phyloP scores from a whole-genome alignment of 2,113 vertebrate species.

The Phyllostomus discolor region DNA sequence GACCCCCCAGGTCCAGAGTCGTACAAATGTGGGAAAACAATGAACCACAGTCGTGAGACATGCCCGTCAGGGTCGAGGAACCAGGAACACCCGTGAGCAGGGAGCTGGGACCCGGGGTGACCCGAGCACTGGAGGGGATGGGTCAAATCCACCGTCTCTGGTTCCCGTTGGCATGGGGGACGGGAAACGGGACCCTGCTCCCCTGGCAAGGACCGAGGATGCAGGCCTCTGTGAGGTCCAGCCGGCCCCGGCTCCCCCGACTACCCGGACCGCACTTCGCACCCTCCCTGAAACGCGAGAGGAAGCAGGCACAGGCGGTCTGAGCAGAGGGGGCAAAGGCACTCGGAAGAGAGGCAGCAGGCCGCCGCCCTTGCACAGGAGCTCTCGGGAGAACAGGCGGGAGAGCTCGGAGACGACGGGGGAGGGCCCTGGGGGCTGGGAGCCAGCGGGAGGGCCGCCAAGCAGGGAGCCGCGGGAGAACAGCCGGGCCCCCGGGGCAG shows the following conservation, averaged over 20 bases:
- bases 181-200: accelerated
- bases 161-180: neutral
- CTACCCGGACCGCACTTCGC: accelerated
- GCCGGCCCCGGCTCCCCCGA: accelerated
- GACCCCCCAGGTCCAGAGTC: neutral
- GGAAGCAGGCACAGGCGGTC: no score
- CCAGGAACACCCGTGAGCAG: neutral
- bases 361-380: neutral
- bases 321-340: neutral
- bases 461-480: neutral
- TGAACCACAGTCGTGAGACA: neutral
- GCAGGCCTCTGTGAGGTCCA: accelerated
- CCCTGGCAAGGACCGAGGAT: accelerated
- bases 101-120: neutral
- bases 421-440: neutral
- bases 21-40: neutral
- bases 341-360: neutral
- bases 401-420: neutral
- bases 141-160: accelerated
- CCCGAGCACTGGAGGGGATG: accelerated
- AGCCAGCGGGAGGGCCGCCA: neutral
- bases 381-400: neutral
- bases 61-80: neutral
- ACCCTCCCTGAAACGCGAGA: accelerated
- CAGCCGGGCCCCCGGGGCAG: neutral